Evolutionary conservation across 2,113 vertebrate genomes (phyloP).

Genomic region (Orcinus orca): DNA sequence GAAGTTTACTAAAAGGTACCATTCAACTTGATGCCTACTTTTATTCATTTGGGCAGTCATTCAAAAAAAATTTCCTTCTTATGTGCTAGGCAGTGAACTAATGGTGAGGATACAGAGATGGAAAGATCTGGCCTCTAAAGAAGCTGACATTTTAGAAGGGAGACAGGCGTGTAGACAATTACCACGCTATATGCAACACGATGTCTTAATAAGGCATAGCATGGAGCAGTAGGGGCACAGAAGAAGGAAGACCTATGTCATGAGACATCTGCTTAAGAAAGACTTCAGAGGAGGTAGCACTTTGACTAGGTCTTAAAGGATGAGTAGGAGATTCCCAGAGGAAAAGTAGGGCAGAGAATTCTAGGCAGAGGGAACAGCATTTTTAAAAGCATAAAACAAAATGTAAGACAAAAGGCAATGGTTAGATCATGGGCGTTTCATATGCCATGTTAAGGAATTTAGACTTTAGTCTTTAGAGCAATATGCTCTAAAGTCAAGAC

Average conservation of each 20-base stretch:
- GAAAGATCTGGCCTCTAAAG: not conserved
- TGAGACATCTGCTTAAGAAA: not conserved
- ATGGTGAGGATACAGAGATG: not conserved
- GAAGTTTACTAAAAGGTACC: not conserved
- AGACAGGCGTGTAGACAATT: not conserved
- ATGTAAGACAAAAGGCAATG: not conserved
- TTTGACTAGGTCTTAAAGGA: not conserved
- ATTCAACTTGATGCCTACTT: not conserved
- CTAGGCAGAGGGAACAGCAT: not conserved
- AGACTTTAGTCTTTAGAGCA: not conserved
- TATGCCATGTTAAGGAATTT: not conserved
- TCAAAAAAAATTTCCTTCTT: not conserved
- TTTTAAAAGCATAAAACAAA: not conserved
- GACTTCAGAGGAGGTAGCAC: not conserved
- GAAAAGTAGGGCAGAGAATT: not conserved
- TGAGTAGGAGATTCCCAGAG: not conserved
- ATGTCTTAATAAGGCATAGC: not conserved
- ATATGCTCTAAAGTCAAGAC: not conserved
- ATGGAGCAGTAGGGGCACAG: not conserved
- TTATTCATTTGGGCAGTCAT: not conserved
- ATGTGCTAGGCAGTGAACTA: not conserved
- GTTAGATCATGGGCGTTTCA: not conserved
- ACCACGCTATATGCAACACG: rapidly evolving
- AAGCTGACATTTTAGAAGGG: not conserved
- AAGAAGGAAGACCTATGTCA: not conserved